Evolutionary conservation across 2,888 invertebrate genomes (phyloP), one percentile per base, ranked within the genome.

Genomic region (Noctua pronuba): DNA sequence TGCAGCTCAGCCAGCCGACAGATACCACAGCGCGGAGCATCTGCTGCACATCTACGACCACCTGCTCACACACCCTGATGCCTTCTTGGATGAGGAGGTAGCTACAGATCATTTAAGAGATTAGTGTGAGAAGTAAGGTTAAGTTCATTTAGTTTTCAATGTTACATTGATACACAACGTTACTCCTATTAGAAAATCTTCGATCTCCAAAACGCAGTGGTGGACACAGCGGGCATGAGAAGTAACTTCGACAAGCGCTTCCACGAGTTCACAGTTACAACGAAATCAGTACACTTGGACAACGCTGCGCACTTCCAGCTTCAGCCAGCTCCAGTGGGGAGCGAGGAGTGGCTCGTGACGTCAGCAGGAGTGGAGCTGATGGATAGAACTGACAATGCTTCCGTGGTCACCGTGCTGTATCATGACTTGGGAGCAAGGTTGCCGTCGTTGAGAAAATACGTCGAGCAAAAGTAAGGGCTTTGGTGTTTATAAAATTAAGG

Each of bases 31-130:
- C 84, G 96, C 98, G 62, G 97, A 98, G 92, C 97, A 97, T 86
- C 96, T 98, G 70, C 94, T 98, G 86, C 97, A 97, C 89, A 97
- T 96, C 55, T 96, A 92, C 71, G 95, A 96, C 52, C 93, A 92
- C 16, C 86, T 96, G 60, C 84, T 96, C 66, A 94, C 93, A 81
- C 94, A 96, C 88, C 97, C 97, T 52, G 97, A 97, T 89, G 97
- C 98, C 21, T 97, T 98, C 87, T 97, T 98, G 80, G 98, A 97
- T 94, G 97, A 98, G 94, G 97, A 98, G 97, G 98, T 98, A 31
- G 41, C 44, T 66, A 44, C 11, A n/a, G n/a, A 68, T 73, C 13
- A 7, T 8, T 38, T n/a, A 11, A 38, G n/a, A n/a, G 0, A 7
- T 67, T n/a, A 24, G 2, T 13, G 21, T 8, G n/a, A 31, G 21